Conservation (phyloP, 2,113 vertebrate genomes). For the Pimephales promelas region DNA sequence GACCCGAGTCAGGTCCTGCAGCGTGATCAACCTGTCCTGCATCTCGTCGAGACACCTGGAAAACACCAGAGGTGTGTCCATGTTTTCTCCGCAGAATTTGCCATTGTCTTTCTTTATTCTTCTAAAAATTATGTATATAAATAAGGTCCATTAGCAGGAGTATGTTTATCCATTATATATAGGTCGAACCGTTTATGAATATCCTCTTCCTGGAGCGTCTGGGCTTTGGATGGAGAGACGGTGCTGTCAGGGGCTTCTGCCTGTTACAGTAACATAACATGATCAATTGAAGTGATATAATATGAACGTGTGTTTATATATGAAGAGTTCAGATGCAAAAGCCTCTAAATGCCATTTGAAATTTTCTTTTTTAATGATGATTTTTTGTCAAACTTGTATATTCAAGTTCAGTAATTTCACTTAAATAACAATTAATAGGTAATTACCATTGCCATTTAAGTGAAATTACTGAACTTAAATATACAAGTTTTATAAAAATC, state of each 20-base stretch:
- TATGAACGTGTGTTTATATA: no score
- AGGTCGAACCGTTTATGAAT: conserved; percentile 44
- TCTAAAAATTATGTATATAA: not conserved
- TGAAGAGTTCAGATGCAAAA: no score
- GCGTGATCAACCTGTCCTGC: conserved; percentile 40
- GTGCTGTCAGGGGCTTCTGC: not conserved
- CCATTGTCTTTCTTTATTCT: not conserved
- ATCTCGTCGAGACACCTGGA: conserved; percentile 64
- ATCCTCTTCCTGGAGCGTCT: conserved; percentile 24
- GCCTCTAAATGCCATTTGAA: no score
- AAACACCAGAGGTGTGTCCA: not conserved
- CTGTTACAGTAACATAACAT: conserved; percentile 28
- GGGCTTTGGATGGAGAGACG: not conserved
- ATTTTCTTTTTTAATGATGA: no score
- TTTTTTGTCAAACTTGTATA: no score
- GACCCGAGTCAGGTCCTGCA: not conserved
- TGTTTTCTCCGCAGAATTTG: not conserved
- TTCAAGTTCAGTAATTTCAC: no score
- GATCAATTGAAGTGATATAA: not conserved
- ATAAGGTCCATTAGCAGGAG: not conserved
- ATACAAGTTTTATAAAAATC: no score
- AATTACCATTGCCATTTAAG: no score
- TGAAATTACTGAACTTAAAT: no score
- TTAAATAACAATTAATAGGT: no score
- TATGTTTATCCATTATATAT: not conserved